Conservation (phyloP, 2,113 vertebrate species). For the Pteropus alecto region DNA sequence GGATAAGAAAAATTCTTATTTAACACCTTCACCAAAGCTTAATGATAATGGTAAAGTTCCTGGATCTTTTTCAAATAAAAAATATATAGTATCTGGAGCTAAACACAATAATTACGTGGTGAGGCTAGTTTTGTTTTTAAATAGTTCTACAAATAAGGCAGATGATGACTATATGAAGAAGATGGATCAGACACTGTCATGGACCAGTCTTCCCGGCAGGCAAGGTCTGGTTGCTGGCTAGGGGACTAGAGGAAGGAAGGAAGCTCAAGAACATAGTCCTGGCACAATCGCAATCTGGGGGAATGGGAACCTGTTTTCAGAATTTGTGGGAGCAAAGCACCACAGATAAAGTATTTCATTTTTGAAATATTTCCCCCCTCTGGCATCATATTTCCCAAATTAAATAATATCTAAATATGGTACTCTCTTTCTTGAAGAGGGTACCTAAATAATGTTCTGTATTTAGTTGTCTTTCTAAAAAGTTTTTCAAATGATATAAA, state of each 20-base stretch:
- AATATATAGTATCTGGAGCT: background rate
- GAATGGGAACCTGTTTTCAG: background rate
- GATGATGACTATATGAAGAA: background rate
- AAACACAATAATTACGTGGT: background rate
- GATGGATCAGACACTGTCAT: too few relatives aligned
- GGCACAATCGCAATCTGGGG: background rate
- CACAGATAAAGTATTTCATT: background rate
- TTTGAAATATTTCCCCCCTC: background rate
- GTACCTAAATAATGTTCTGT: background rate
- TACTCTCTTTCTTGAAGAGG: background rate
- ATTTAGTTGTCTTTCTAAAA: background rate
- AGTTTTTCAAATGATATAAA: background rate
- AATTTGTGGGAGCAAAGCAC: background rate
- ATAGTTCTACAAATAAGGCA: background rate
- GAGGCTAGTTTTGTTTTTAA: constrained; percentile 12
- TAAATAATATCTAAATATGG: background rate
- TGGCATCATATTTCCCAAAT: background rate
- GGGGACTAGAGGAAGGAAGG: background rate
- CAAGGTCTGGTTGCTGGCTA: background rate
- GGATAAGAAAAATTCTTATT: background rate
- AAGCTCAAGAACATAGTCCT: background rate
- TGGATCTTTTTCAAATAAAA: background rate
- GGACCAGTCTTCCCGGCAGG: background rate
- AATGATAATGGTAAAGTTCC: background rate
- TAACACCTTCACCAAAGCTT: background rate